These are phyloP conservation scores for Lithophane ornitopus DNA, from an alignment of 2,888 invertebrate genomes.

Conservation along the genomic window DNA sequence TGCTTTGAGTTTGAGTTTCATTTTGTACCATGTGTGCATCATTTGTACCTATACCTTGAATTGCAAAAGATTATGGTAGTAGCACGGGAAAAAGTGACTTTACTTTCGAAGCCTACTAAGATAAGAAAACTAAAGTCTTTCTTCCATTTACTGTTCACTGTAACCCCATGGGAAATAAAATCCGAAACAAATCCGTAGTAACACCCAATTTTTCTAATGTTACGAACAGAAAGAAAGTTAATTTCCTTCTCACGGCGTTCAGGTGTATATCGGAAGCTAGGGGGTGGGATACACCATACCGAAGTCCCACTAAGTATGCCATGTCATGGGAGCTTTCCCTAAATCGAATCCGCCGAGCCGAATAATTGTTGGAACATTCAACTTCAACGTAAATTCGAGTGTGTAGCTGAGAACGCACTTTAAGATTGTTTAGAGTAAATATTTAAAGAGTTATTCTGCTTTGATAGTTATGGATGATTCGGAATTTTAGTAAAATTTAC, in stretches of 20 bases:
- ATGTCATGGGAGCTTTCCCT: slow-evolving; percentile 65
- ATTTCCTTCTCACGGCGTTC: slow-evolving; percentile 45
- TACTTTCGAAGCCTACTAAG: neutral
- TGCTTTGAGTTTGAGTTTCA: no score
- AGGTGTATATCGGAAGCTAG: slow-evolving; percentile 41
- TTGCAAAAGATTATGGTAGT: neutral
- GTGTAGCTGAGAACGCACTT: slow-evolving; percentile 47
- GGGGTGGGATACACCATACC: slow-evolving; percentile 34
- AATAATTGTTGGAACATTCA: slow-evolving; percentile 66
- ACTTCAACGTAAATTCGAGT: slow-evolving; percentile 31
- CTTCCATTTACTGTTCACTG: neutral
- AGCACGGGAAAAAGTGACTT: neutral
- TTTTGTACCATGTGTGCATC: no score
- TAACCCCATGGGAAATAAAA: slow-evolving; percentile 3
- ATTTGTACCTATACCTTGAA: no score
- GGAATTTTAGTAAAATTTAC: neutral
- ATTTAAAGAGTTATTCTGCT: neutral
- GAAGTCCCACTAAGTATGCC: slow-evolving; percentile 64
- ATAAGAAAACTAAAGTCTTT: neutral
- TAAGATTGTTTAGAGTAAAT: slow-evolving; percentile 28
- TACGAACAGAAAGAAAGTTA: slow-evolving; percentile 19
- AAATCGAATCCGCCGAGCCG: slow-evolving; percentile 69
- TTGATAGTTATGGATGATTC: neutral
- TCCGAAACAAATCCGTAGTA: slow-evolving; percentile 31
- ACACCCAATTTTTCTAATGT: slow-evolving; percentile 34